These are phyloP conservation scores for Xenops minutus DNA, from an alignment of 2,797 vertebrate species.

Conservation along the genomic window DNA sequence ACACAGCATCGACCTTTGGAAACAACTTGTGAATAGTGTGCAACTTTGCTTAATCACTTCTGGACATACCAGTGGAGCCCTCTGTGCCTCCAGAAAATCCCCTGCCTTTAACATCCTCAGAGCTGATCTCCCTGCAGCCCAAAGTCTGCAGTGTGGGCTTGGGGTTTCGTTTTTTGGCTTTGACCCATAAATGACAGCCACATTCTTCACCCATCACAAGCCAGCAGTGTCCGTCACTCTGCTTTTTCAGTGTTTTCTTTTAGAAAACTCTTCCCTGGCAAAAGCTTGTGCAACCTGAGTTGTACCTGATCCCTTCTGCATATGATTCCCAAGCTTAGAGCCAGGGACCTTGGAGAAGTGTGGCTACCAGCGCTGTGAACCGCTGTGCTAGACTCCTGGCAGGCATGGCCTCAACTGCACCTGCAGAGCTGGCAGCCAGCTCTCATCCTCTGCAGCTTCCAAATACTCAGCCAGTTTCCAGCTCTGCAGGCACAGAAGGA, in stretches of 20 bases:
- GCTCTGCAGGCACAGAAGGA: neutral
- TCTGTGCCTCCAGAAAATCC: neutral
- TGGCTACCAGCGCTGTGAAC: neutral
- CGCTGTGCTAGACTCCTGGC: neutral
- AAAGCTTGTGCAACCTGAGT: neutral
- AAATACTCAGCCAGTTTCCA: neutral
- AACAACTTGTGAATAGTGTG: neutral
- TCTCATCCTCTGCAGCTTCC: neutral
- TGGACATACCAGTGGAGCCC: neutral
- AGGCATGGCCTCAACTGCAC: accelerated
- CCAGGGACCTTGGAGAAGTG: accelerated
- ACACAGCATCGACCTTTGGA: neutral
- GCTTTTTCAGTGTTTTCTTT: neutral
- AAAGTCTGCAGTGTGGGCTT: neutral
- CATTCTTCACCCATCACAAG: neutral
- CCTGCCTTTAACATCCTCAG: neutral
- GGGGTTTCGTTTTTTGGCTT: neutral
- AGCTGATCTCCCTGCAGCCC: neutral
- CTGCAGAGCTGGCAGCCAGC: neutral
- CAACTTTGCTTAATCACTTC: neutral
- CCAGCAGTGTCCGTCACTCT: neutral
- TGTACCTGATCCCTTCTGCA: neutral
- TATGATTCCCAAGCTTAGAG: neutral
- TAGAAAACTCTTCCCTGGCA: neutral
- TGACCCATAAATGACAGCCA: neutral